These are phyloP conservation scores for Nemoura dubitans DNA, from an alignment of 2,888 invertebrate species.

Conservation along the genomic window DNA sequence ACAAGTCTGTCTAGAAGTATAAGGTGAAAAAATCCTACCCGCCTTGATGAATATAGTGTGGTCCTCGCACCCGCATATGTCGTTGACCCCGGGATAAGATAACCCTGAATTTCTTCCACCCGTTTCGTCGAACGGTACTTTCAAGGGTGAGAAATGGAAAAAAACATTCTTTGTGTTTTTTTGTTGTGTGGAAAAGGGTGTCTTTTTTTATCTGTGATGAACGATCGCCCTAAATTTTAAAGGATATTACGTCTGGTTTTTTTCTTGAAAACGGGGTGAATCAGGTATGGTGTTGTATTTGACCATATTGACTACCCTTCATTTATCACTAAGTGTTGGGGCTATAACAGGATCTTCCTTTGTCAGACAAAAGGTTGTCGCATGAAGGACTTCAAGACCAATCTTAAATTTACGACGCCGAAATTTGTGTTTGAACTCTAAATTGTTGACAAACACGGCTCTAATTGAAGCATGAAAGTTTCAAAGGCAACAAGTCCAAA, in stretches of 20 bases:
- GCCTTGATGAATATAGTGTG: background rate
- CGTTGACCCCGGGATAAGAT: background rate
- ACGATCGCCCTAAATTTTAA: background rate
- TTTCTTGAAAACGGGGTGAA: background rate
- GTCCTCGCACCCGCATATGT: background rate
- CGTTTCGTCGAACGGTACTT: background rate
- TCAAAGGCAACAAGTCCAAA: no score
- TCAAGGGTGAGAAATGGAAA: background rate
- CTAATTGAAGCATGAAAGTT: no score
- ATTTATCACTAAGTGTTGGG: no score
- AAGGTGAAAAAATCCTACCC: background rate
- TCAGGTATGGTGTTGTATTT: background rate
- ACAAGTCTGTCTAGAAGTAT: background rate
- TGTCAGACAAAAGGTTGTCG: background rate
- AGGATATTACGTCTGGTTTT: background rate
- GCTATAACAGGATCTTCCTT: background rate
- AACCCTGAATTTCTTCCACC: background rate
- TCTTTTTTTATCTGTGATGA: background rate
- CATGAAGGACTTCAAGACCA: background rate
- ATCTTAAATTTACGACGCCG: background rate
- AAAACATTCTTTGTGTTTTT: background rate
- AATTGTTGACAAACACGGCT: no score
- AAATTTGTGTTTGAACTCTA: background rate
- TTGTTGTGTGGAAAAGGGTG: background rate
- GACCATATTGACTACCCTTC: background rate